Percentiles rank a stretch among this genome's conserved stretches.
These are phyloP conservation scores for Formicarius rufipectus DNA, from an alignment of 2,113 vertebrate species.

Conservation along the genomic window DNA sequence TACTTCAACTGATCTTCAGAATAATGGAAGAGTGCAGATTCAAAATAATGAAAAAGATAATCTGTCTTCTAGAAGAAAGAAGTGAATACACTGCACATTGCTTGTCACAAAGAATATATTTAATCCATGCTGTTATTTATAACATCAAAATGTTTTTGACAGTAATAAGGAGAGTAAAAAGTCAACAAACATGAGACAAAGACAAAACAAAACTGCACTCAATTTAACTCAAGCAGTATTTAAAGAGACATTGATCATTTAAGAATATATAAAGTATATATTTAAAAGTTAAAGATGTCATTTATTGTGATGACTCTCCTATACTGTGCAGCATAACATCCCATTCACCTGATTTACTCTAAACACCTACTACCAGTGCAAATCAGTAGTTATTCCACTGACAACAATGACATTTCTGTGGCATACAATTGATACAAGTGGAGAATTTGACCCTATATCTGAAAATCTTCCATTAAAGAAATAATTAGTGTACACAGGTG, in stretches of 20 bases:
- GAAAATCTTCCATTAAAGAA: conserved; percentile 3
- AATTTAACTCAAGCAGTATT: conserved; percentile 51
- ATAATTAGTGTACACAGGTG: conserved; percentile 35
- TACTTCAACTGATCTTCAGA: conserved; percentile 47
- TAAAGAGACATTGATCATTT: conserved; percentile 47
- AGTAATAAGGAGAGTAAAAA: conserved; percentile 72
- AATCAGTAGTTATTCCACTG: neutral
- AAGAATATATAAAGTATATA: conserved; percentile 9
- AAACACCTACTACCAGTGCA: neutral
- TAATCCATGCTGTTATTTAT: conserved; percentile 75
- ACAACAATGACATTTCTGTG: neutral
- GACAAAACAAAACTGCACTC: conserved; percentile 61
- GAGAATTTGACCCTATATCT: conserved; percentile 3
- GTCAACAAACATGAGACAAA: conserved; percentile 74
- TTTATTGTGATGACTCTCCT: neutral
- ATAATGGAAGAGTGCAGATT: conserved; percentile 62
- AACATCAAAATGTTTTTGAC: conserved; percentile 71
- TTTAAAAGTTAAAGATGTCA: neutral
- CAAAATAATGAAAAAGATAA: conserved; percentile 73
- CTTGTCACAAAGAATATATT: conserved; percentile 72
- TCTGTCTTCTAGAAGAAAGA: conserved; percentile 64
- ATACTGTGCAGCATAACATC: neutral
- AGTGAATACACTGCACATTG: conserved; percentile 39
- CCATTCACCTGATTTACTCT: neutral
- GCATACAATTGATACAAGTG: neutral